phyloP scores from a whole-genome alignment of 2,888 invertebrate species.

The Mycalesis mineus region DNA sequence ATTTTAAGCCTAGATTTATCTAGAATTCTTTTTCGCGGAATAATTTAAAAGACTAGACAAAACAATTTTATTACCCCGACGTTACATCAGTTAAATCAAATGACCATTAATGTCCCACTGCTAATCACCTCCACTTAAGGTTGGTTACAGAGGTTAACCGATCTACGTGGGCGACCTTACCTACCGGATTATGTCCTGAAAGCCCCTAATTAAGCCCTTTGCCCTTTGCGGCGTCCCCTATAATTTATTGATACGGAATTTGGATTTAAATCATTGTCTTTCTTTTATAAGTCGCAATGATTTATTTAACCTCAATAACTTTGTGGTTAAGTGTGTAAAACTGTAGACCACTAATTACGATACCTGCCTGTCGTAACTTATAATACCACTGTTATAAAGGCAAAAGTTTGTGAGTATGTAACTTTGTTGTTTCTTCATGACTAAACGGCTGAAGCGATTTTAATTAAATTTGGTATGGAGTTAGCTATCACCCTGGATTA shows the following conservation, averaged over 20 bases:
- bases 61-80: neutral
- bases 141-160: neutral
- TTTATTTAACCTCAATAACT: too few species aligned
- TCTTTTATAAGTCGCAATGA: neutral
- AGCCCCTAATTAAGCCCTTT: neutral
- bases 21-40: too few species aligned
- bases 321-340: too few species aligned
- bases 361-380: too few species aligned
- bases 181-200: neutral
- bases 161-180: neutral
- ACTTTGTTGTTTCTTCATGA: too few species aligned
- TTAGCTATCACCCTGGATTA: too few species aligned
- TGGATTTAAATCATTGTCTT: neutral
- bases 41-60: neutral
- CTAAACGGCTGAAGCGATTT: too few species aligned
- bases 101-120: neutral
- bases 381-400: too few species aligned
- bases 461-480: too few species aligned
- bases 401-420: too few species aligned
- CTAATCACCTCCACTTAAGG: slow-evolving; percentile 1
- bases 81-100: neutral
- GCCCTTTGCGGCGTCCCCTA: neutral
- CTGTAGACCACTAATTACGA: too few species aligned
- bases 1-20: too few species aligned
- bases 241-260: neutral